Base-by-base conservation (phyloP, 1,140 invertebrate species). In the Philopotamus ludificatus region DNA sequence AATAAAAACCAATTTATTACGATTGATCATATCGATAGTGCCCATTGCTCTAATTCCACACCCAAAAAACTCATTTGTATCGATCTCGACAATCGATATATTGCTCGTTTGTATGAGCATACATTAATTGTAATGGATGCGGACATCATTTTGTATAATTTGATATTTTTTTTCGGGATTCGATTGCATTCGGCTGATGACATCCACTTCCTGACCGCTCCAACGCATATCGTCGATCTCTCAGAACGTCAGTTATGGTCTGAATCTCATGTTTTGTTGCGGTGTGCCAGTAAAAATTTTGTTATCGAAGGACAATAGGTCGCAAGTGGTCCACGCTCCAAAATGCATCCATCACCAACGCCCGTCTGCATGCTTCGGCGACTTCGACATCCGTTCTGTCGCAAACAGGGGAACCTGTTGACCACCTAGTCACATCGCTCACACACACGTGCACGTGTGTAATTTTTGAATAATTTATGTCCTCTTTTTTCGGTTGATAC, bases 1-100 rank as follows among this genome's bases (percentile, higher is more conserved):
- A n/a, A n/a, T 8, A 39, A 39, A 8, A 39, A 39, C 18, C 44
- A 34, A 26, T 47, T 60, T 22, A 47, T 60, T 41, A 60, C 57
- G 47, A 60, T 26, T 42, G 57, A 60, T 60, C 57, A 47, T 60
- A 60, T 60, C 57, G 57, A 42, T 47, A 20, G 42, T 15, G 55
- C 45, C 15, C 57, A 60, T 60, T 42, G 57, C 47, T 49, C 57
- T 21, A 60, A 34, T 60, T 60, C 42, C 57, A 60, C 57, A 60
- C 57, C 57, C 44, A 60, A 60, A 60, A n/a, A n/a, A 47, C 57
- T 47, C 57, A 47, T 60, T 60, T 60, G 57, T 60, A 60, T 60
- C 57, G 57, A 60, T 49, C 16, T 47, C 1, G 1, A 58, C 41
- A 60, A 60, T 60, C 42, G 42, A 47, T 47, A 9, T 16, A 9